Evolutionary conservation across 2,797 vertebrate species (phyloP), one percentile per base, ranked within the genome.

Genomic region (Hapalemur alaotrensis): DNA sequence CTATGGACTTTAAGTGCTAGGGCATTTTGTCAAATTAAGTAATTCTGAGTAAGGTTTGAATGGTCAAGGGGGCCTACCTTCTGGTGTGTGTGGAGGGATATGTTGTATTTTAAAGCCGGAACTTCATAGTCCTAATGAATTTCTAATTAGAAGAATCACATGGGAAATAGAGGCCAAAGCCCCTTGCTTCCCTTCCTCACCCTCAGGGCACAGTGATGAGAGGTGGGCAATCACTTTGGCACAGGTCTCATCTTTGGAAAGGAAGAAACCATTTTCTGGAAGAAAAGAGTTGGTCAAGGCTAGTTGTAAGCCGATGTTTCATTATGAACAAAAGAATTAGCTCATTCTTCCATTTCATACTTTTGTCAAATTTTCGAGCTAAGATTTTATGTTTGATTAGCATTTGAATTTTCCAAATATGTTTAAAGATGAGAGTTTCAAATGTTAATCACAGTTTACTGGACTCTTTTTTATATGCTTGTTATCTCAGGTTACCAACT

Each of bases 91-190:
- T 69, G 79, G 10, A 85, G 4, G 11, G 7, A 54, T 5, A 54
- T 50, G 35, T 10, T 95, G 32, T 59, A 18, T 91, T 89, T 96
- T 91, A 84, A 28, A 87, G 50, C 14, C 25, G 61, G 46, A 72
- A 43, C 54, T 85, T 91, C 11, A 1, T 28, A 91, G 76, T 9
- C 7, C 73, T 84, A 46, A 59, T 61, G 63, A 57, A 69, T 96
- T 92, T 93, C 79, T 91, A 84, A 89, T 83, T 91, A 85, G 89
- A 83, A 88, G 46, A 91, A 84, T 52, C 35, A 22, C 32, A 1
- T 72, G 65, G 73, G 35, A 90, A 80, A 54, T 65, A 38, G 4
- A 20, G 35, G 28, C 43, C 46, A 59, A 67, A 28, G 25, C 38
- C 46, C 76, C 46, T 38, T 32, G 46, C 13, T 76, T 20, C 20